A percentile compares a stretch with the other conserved stretches of the same genome.
Evolutionary conservation across 2,113 vertebrate genomes (phyloP).

Genomic region (Ceyx cyanopectus): DNA sequence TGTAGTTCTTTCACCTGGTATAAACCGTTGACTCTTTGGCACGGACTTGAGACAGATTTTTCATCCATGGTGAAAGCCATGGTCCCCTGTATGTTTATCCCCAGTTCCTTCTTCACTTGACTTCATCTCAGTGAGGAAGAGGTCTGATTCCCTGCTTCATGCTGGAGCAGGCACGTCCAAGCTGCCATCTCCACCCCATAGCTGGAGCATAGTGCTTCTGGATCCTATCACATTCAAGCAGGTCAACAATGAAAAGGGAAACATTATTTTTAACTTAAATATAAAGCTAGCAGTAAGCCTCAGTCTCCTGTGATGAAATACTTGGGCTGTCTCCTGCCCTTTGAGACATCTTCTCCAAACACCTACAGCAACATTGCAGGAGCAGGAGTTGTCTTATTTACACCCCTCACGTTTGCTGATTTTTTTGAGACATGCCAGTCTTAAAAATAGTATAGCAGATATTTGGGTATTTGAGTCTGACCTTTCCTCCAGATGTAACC

Average conservation of each 20-base stretch:
- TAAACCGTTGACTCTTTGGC: neutral
- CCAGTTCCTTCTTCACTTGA: neutral
- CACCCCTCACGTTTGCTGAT: neutral
- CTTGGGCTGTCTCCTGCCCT: neutral
- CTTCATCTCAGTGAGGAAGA: neutral
- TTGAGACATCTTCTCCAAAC: neutral
- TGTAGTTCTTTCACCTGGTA: neutral
- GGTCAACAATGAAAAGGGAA: neutral
- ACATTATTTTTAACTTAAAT: neutral
- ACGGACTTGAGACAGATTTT: neutral
- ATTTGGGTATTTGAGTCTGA: neutral
- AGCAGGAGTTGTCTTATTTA: neutral
- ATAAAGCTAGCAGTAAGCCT: neutral
- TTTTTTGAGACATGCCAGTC: neutral
- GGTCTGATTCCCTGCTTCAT: neutral
- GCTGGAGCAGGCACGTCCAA: neutral
- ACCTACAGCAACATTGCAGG: neutral
- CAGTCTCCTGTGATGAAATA: neutral
- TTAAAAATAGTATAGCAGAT: neutral
- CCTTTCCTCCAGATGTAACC: neutral
- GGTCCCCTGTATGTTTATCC: neutral
- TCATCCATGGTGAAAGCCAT: accelerated
- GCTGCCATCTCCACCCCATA: accelerated
- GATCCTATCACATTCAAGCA: accelerated
- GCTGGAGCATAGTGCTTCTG: neutral